A percentile compares a stretch with the other conserved stretches of the same genome.
Conservation (phyloP, 2,888 invertebrate species). For the Torymus aiolomorphi region DNA sequence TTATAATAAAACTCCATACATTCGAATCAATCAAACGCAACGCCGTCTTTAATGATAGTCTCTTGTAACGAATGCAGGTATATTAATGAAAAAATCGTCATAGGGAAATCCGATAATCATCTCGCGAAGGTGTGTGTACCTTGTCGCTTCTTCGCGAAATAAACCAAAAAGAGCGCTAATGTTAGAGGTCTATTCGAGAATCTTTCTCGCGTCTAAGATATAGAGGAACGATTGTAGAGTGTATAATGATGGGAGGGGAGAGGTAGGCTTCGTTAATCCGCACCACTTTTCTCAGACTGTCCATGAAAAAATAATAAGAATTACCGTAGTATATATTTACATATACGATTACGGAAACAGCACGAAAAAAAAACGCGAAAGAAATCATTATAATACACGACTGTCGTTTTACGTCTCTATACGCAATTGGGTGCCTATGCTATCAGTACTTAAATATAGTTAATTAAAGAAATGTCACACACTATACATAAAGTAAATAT, state of each 20-base stretch:
- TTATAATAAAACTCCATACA: not conserved
- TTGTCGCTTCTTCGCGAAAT: constrained; percentile 21
- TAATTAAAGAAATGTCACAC: constrained; percentile 42
- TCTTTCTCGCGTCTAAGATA: not conserved
- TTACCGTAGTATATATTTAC: constrained; percentile 14
- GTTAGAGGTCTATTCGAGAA: not conserved
- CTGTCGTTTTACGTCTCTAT: constrained; percentile 61
- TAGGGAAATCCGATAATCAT: constrained; percentile 22
- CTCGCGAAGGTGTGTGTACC: not conserved
- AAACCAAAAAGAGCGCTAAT: constrained; percentile 10
- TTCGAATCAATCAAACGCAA: constrained; percentile 45
- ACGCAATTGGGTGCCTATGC: constrained; percentile 68
- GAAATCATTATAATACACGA: constrained; percentile 21
- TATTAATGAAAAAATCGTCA: constrained; percentile 5
- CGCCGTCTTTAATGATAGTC: constrained; percentile 37
- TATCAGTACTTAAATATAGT: constrained; percentile 45
- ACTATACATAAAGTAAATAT: constrained; percentile 30
- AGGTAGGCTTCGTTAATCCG: constrained; percentile 50
- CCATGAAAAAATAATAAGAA: constrained; percentile 21
- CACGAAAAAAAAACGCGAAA: not conserved
- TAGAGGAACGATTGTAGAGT: not conserved
- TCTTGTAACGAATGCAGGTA: not conserved
- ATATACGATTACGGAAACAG: not conserved
- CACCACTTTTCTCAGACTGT: constrained; percentile 43
- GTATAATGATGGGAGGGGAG: not conserved